Evolutionary conservation across 2,113 vertebrate species (phyloP), one percentile per base, ranked within the genome.

Genomic region (Zosterops hypoxanthus): DNA sequence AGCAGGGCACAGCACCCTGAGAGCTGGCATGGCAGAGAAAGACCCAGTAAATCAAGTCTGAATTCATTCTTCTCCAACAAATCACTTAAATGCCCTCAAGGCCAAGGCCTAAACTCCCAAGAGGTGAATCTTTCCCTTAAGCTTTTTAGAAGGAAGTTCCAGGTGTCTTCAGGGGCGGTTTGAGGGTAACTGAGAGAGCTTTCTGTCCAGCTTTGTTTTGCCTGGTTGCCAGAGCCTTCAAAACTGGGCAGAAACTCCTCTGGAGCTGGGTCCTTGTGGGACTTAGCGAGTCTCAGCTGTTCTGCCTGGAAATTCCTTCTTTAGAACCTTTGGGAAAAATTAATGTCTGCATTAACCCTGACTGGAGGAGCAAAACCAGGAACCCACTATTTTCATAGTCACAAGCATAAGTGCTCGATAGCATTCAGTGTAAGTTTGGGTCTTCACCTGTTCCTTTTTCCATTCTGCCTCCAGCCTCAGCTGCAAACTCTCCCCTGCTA

Each of bases 351-450:
- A 11, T 71, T 71, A 75, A 61, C 49, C 71, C 49, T 41, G 63
- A 53, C 63, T 80, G 85, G 88, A 82, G 70, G 20, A 82, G 49
- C 60, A 82, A 82, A 85, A 18, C 33, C 56, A 92, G 47, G 41
- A 41, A 20, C 42, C 6, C 10, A 4, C 57, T 82, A 2, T 34
- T 70, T 42, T 59, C 31, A 14, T 1, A 70, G 41, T 46, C 68
- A 65, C 65, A 68, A 28, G 47, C 8, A 0, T 8, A 55, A 59
- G 34, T 29, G 39, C 33, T 80, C 57, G 8, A 3, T 2, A 39
- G 8, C 33, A 34, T 25, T 57, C 26, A 33, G 11, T 11, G 3
- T 34, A 22, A 33, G 8, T 76, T 86, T 69, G 53, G 46, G 59
- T 73, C 71, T 76, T n/a, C 41, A 57, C 63, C 52, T 64, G 19